Percentiles rank a stretch among this genome's conserved stretches.
phyloP scores from a whole-genome alignment of 2,888 invertebrate species.

The Carterocephalus palaemon region DNA sequence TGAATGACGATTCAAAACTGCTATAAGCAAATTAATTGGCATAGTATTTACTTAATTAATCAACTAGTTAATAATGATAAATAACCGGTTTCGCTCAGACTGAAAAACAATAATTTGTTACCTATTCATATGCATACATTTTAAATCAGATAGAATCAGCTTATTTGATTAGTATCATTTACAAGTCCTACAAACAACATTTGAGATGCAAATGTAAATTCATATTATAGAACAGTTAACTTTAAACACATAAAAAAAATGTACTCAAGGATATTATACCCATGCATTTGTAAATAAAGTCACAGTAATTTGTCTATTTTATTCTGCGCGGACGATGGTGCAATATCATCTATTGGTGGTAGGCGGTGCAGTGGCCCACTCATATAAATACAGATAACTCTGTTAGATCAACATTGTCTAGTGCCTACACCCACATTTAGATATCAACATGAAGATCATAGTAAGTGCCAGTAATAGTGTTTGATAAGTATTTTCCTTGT shows the following conservation, averaged over 20 bases:
- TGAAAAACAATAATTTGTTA: no score
- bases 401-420: constrained; percentile 71
- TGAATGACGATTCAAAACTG: no score
- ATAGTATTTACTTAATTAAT: no score
- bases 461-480: constrained; percentile 69
- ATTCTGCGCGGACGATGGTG: constrained; percentile 64
- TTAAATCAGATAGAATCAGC: no score
- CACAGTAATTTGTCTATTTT: constrained; percentile 63
- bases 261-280: constrained; percentile 40
- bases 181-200: no score
- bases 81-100: no score
- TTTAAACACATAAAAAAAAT: not conserved
- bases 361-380: constrained; percentile 56
- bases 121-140: no score
- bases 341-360: constrained; percentile 68
- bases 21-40: no score
- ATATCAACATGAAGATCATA: constrained; percentile 70
- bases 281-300: constrained; percentile 49
- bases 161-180: no score
- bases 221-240: no score
- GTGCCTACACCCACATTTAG: constrained; percentile 62
- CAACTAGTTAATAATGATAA: no score
- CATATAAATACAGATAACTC: constrained; percentile 67
- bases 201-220: no score
- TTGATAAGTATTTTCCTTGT: constrained; percentile 17